Evolutionary conservation across 2,888 invertebrate species (phyloP).

Genomic region (Drosophila quinaria): DNA sequence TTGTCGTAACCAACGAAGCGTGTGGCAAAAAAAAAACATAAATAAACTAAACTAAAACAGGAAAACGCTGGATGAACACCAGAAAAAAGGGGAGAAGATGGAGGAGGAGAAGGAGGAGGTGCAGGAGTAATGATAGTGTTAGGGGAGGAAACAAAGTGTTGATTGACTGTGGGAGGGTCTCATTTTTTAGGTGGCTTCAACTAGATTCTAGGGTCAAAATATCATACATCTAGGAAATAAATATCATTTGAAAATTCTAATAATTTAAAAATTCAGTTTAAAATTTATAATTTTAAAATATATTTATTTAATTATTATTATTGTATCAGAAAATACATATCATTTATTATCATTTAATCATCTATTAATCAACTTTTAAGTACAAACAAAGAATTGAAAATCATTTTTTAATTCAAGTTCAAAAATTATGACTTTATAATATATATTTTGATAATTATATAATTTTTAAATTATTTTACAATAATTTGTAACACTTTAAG

Average conservation of each 20-base stretch:
- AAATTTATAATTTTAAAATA: no score
- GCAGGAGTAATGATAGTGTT: neutral
- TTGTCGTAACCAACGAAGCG: slow-evolving; percentile 65
- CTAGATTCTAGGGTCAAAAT: slow-evolving; percentile 3
- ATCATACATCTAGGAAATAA: neutral
- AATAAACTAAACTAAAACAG: slow-evolving; percentile 5
- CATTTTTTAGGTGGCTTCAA: neutral
- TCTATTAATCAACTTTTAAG: no score
- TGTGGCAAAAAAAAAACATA: slow-evolving; percentile 33
- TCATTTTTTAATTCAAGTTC: no score
- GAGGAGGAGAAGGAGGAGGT: neutral
- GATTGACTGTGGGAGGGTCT: slow-evolving; percentile 1
- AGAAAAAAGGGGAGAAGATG: neutral
- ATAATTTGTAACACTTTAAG: no score
- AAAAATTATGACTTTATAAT: no score
- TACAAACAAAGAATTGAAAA: no score
- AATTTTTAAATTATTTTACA: no score
- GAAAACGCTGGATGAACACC: slow-evolving; percentile 7
- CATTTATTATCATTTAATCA: no score
- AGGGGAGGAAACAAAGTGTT: neutral
- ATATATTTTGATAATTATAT: no score
- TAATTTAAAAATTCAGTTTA: no score
- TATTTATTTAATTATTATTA: no score
- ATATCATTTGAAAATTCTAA: neutral
- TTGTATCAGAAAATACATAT: no score